Evolutionary conservation across 1,140 invertebrate genomes (phyloP).

Genomic region (Aphis craccivora): DNA sequence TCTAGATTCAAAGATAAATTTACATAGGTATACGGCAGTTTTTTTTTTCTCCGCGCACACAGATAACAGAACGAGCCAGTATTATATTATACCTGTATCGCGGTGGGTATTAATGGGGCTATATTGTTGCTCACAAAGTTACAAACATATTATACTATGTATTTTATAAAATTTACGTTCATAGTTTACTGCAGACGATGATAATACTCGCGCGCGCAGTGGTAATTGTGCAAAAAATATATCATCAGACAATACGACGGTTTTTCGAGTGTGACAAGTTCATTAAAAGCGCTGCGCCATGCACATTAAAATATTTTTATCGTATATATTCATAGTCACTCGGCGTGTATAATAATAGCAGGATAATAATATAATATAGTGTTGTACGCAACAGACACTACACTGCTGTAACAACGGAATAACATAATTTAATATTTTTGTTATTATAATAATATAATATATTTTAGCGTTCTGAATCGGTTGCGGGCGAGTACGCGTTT

Average conservation of each 20-base stretch:
- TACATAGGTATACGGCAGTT: neutral
- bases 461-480: neutral
- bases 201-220: neutral
- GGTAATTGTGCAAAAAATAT: neutral
- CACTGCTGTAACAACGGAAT: neutral
- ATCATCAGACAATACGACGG: neutral
- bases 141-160: neutral
- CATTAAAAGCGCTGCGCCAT: neutral
- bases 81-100: no score
- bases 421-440: neutral
- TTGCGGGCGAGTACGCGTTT: neutral
- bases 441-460: neutral
- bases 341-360: neutral
- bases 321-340: neutral
- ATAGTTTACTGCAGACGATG: no score
- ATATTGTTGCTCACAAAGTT: neutral
- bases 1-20: slow-evolving; percentile 6
- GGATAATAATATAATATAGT: neutral
- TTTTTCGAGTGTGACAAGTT: slow-evolving; percentile 19
- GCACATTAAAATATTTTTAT: neutral
- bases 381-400: neutral
- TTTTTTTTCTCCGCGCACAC: neutral
- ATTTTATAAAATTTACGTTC: no score
- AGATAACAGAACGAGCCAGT: neutral
- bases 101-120: neutral